Base-by-base conservation (phyloP, 2,888 invertebrate species). In the Nowickia ferox region DNA sequence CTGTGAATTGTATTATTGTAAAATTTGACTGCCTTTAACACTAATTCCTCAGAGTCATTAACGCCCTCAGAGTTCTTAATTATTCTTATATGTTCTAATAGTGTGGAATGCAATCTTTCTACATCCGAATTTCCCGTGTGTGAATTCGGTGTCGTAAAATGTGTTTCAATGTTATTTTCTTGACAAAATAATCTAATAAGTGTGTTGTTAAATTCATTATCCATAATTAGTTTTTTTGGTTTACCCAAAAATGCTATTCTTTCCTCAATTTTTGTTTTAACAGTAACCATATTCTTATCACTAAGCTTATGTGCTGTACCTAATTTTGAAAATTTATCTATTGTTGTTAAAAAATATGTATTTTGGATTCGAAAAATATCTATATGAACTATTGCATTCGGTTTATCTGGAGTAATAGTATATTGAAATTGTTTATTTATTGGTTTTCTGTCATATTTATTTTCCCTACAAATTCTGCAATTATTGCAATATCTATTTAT, bases 311-410 rank as follows among this genome's bases (percentile, higher is more conserved):
- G 83, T 46, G 53, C 75, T 15, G 76, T 71, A 11, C 66, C 79
- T 65, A 83, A 61, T 76, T 86, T 86, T 51, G 77, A 66, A 57
- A 84, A 84, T 80, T 66, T 79, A 51, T 86, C 83, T n/a, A 86
- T 83, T 53, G 79, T 76, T 9, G 84, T 86, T 61, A 76, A 44
- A 72, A 86, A 83, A 65, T 17, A 69, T 13, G 57, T 69, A 61
- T 79, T 74, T 30, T 75, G 55, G 30, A 76, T 51, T 59, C 79
- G 57, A 17, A 86, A 83, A 51, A 83, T 86, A 59, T 86, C 76
- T 40, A 79, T 57, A 69, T 86, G 71, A 11, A 81, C 68, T 57
- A 76, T 77, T 65, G n/a, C 68, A 44, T 84, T 84, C 1, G 81
- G 72, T 51, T 79, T 78, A n/a, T 61, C 71, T 44, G 22, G 22